Evolutionary conservation across 1,140 invertebrate species (phyloP), one percentile per base, ranked within the genome.

Genomic region (Macrobrachium rosenbergii): DNA sequence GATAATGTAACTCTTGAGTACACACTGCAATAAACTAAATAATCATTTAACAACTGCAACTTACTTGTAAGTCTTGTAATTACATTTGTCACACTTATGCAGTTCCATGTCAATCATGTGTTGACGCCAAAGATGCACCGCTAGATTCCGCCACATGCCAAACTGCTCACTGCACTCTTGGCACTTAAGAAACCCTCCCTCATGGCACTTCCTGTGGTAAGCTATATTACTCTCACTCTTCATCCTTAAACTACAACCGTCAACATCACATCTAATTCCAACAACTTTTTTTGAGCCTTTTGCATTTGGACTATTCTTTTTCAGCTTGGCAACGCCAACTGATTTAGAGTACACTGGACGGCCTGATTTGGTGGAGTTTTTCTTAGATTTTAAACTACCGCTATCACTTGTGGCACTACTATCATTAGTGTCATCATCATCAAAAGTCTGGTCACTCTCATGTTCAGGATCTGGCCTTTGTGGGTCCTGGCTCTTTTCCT

Each of bases 91-190:
- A 91, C 93, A 93, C 21, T 90, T 90, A 82, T 92, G 91, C 45
- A 93, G 89, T 87, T 93, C 92, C 82, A 92, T 91, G 89, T 93
- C 92, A 67, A 93, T 90, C 16, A 89, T 88, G 89, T 93, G 93
- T 43, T 73, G 85, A 80, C 91, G 90, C 92, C 92, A 93, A 21
- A 93, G 89, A 84, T 93, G 93, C 43, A 92, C 89, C 37, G 91
- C 91, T 19, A 93, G 82, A 2, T 90, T 76, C 59, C 90, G 90
- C 93, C 93, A 93, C 43, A 90, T 89, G 21, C 90, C 83, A 82
- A 91, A 91, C 91, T 93, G 91, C 93, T 95, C 90, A 91, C 14
- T 64, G 58, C 96, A 96, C 90, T 96, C 94, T 2, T 93, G 94
- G 92, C 96, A 96, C 16, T 92, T 91, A 88, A 95, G 94, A 28